phyloP scores from a whole-genome alignment of 2,888 invertebrate genomes.

The Ischnus inquisitorius region DNA sequence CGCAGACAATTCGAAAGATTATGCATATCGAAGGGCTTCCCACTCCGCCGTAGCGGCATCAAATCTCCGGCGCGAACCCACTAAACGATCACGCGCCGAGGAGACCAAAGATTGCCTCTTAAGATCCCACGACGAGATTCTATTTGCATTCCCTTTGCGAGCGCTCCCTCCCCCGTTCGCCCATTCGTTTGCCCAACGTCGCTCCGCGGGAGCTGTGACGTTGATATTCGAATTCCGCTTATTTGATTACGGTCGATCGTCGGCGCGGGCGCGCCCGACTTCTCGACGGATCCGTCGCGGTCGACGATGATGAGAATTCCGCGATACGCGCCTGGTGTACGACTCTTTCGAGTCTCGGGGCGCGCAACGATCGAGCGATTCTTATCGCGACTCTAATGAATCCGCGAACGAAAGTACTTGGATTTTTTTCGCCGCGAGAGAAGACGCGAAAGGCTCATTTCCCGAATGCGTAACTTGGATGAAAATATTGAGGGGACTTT shows the following conservation, averaged over 20 bases:
- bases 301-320: constrained; percentile 61
- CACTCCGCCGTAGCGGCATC: constrained; percentile 1
- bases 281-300: neutral
- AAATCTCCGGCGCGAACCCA: constrained; percentile 66
- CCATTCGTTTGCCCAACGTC: constrained; percentile 59
- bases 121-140: constrained; percentile 68
- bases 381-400: neutral
- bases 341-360: constrained; percentile 6
- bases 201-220: constrained; percentile 68
- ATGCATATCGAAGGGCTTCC: constrained; percentile 32
- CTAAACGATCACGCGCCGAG: constrained; percentile 61
- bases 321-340: constrained; percentile 24
- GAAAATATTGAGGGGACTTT: neutral
- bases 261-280: constrained; percentile 59
- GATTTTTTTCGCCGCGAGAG: neutral
- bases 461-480: neutral
- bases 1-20: constrained; percentile 24
- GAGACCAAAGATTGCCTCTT: constrained; percentile 68
- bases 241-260: constrained; percentile 79
- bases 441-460: neutral
- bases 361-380: constrained; percentile 23
- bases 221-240: constrained; percentile 79
- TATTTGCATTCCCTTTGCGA: constrained; percentile 65
- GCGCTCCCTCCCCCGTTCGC: constrained; percentile 30
- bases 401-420: neutral